phyloP scores from a whole-genome alignment of 2,797 vertebrate species.

The Anas bernieri region DNA sequence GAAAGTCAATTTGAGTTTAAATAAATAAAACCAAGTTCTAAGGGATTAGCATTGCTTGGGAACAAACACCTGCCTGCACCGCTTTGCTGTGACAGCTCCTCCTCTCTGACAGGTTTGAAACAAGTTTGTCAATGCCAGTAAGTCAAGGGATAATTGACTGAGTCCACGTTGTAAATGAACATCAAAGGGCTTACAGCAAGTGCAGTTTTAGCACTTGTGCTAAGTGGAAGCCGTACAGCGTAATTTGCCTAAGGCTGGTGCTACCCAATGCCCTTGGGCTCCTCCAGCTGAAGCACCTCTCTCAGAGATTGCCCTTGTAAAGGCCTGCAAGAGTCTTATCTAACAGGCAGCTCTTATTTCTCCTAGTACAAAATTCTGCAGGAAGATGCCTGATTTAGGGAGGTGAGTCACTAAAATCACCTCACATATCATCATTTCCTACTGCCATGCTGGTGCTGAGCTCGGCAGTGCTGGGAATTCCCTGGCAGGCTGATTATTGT shows the following conservation, averaged over 20 bases:
- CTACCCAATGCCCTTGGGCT: rapidly evolving
- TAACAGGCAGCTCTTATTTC: neutral
- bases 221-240: neutral
- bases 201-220: neutral
- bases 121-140: neutral
- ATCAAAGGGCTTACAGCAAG: neutral
- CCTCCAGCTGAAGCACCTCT: neutral
- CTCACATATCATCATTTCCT: neutral
- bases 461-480: neutral
- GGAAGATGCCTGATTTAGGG: neutral
- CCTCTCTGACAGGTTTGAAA: neutral
- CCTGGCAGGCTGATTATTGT: rapidly evolving
- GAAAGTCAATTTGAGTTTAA: neutral
- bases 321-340: neutral
- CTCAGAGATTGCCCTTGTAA: rapidly evolving
- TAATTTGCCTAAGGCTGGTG: neutral
- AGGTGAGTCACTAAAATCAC: neutral
- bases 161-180: neutral
- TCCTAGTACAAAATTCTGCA: neutral
- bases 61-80: neutral
- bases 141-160: neutral
- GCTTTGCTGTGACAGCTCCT: neutral
- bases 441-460: neutral
- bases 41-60: neutral
- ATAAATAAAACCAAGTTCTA: neutral